These are phyloP conservation scores for Bradynema listronoti DNA, from an alignment of 1,140 invertebrate genomes.

Conservation along the genomic window DNA sequence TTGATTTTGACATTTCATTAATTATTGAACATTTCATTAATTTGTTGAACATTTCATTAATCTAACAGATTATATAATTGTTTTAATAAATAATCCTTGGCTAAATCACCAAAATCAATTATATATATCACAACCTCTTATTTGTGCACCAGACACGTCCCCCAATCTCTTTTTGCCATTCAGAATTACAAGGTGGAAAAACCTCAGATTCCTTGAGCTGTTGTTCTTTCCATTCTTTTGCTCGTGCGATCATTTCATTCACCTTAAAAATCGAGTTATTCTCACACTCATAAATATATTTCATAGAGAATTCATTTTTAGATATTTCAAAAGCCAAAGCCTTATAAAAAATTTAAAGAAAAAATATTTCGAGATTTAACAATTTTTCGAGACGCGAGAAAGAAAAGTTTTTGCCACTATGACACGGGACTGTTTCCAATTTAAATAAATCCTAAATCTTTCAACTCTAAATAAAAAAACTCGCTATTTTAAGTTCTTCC, in stretches of 20 bases:
- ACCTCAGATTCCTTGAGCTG: constrained; percentile 64
- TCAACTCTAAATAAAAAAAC: not conserved
- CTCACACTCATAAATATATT: not conserved
- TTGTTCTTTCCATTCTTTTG: constrained; percentile 63
- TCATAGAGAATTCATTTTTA: not conserved
- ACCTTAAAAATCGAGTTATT: constrained; percentile 50
- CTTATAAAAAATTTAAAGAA: not conserved
- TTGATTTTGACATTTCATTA: too few relatives aligned
- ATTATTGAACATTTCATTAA: too few relatives aligned
- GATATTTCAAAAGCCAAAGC: not conserved
- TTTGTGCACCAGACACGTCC: constrained; percentile 80
- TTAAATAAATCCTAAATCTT: too few relatives aligned
- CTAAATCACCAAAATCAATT: not conserved
- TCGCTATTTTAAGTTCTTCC: constrained; percentile 28
- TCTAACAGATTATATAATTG: too few relatives aligned
- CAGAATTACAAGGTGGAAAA: constrained; percentile 86
- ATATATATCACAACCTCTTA: constrained; percentile 64
- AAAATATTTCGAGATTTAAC: not conserved
- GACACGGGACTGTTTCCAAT: too few relatives aligned
- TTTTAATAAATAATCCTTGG: too few relatives aligned
- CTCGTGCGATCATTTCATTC: constrained; percentile 64
- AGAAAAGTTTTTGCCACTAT: too few relatives aligned
- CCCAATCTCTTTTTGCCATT: constrained; percentile 72
- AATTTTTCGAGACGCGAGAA: too few relatives aligned
- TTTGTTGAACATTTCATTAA: too few relatives aligned